Evolutionary conservation across 2,888 invertebrate genomes (phyloP).

Genomic region (Palloptera scutellata): DNA sequence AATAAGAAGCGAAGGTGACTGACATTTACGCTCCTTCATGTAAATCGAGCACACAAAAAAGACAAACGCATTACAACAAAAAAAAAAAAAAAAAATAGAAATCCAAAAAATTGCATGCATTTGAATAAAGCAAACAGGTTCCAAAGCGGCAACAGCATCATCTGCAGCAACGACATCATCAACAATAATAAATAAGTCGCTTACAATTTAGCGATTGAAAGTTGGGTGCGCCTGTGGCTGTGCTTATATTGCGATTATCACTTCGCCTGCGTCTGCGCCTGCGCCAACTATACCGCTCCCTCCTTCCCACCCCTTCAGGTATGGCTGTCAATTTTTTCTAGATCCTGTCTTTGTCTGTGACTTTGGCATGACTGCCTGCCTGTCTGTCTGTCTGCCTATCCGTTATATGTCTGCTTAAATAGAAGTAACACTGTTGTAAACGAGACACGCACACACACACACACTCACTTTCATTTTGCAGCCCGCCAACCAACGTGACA

Average conservation of each 20-base stretch:
- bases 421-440: not conserved
- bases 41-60: too few relatives aligned
- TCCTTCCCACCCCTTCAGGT: slow-evolving; percentile 14
- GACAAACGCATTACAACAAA: too few relatives aligned
- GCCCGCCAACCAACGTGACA: slow-evolving; percentile 19
- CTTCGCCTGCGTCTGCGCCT: slow-evolving; percentile 19
- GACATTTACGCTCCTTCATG: too few relatives aligned
- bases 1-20: too few relatives aligned
- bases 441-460: slow-evolving; percentile 13
- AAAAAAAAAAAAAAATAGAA: too few relatives aligned
- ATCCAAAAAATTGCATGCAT: too few relatives aligned
- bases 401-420: not conserved
- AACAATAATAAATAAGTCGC: too few relatives aligned
- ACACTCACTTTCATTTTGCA: slow-evolving; percentile 18
- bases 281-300: not conserved
- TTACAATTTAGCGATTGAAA: not conserved
- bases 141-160: slow-evolving; percentile 7
- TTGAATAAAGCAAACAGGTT: too few relatives aligned
- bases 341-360: slow-evolving; percentile 10
- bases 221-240: not conserved
- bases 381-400: slow-evolving; percentile 9
- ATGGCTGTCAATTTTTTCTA: slow-evolving; percentile 29
- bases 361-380: slow-evolving; percentile 5
- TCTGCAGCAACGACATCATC: not conserved
- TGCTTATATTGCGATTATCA: not conserved